Conservation (phyloP, 2,888 invertebrate genomes). For the Morinoia aosen region DNA sequence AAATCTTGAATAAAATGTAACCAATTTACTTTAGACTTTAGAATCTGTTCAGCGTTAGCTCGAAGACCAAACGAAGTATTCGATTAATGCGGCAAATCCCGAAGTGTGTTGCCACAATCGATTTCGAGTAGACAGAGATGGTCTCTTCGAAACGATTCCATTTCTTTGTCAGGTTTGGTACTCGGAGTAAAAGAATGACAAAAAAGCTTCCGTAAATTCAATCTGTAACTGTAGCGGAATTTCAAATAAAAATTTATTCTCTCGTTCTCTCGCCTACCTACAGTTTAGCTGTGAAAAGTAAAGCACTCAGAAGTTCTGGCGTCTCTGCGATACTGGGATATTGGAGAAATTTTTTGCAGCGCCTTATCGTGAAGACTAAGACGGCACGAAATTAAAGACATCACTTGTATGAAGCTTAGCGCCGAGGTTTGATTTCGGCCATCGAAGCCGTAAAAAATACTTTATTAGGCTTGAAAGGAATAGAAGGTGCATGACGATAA, state of each 20-base stretch:
- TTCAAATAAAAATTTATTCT: neutral
- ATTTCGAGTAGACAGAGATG: neutral
- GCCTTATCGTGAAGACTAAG: neutral
- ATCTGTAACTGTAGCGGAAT: neutral
- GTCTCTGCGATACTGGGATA: neutral
- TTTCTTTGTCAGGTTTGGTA: neutral
- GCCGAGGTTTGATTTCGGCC: neutral
- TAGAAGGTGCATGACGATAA: neutral
- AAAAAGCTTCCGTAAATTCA: neutral
- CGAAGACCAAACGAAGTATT: no score
- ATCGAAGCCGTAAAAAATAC: neutral
- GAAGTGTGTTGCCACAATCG: neutral
- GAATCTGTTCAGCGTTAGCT: no score
- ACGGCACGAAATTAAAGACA: conserved; percentile 17
- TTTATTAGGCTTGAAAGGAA: neutral
- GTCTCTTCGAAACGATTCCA: neutral
- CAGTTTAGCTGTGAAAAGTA: neutral
- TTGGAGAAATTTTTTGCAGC: neutral
- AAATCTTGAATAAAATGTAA: no score
- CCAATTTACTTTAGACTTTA: no score
- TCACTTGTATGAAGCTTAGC: neutral
- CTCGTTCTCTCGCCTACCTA: neutral
- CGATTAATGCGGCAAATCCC: no score
- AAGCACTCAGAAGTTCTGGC: neutral
- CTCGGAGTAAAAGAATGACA: neutral